Percentiles rank a stretch among this genome's conserved stretches.
phyloP scores from a whole-genome alignment of 2,888 invertebrate genomes.

The Caenorhabditis auriculariae region DNA sequence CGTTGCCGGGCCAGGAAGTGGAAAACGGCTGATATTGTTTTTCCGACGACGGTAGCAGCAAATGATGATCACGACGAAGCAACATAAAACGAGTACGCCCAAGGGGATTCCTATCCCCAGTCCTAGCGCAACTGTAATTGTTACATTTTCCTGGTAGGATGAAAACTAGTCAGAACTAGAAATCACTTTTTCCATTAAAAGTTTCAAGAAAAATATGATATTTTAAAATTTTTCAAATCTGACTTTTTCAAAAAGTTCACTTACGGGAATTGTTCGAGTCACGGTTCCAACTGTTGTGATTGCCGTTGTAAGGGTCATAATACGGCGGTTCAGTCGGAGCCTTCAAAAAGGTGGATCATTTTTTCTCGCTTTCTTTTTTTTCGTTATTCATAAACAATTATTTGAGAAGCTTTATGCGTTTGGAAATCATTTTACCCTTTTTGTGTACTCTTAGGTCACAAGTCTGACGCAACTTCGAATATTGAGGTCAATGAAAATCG shows the following conservation, averaged over 20 bases:
- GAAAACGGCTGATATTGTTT: conserved; percentile 17
- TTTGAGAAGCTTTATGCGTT: no score
- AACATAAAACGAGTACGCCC: conserved; percentile 15
- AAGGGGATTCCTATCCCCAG: conserved; percentile 34
- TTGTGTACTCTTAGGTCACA: no score
- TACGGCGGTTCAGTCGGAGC: conserved; percentile 21
- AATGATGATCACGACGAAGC: conserved; percentile 21
- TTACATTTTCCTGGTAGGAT: neutral
- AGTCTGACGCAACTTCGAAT: no score
- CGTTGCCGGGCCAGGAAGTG: conserved; percentile 24
- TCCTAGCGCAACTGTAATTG: conserved; percentile 30
- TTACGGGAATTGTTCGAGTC: conserved; percentile 12
- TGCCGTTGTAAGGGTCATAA: conserved; percentile 25
- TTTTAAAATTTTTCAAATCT: neutral
- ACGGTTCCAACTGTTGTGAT: conserved; percentile 2
- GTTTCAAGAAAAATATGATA: no score
- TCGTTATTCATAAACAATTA: no score
- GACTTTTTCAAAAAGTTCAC: neutral
- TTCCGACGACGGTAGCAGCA: conserved; percentile 15
- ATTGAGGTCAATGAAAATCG: no score
- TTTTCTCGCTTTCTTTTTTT: no score
- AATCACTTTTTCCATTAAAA: no score
- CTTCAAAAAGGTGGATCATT: no score
- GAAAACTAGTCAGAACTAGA: no score
- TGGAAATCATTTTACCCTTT: no score